A percentile compares a stretch with the other conserved stretches of the same genome.
Evolutionary conservation across 2,113 vertebrate species (phyloP).

Genomic region (Xyliphius kryptos): DNA sequence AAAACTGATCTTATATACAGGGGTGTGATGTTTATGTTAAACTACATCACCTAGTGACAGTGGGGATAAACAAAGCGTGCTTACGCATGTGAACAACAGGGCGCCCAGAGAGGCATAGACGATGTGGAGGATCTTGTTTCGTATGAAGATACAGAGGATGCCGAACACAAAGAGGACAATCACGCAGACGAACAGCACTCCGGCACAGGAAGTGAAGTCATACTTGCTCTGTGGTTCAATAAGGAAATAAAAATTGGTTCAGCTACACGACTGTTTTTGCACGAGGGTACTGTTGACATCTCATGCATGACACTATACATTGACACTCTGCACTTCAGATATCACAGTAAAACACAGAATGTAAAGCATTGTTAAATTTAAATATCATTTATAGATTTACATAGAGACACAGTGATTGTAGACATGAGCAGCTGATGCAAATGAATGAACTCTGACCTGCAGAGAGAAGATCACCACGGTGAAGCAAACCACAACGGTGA

Average conservation of each 20-base stretch:
- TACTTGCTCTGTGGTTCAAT: constrained; percentile 76
- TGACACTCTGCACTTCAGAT: too few species aligned
- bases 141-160: constrained; percentile 89
- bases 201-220: constrained; percentile 91
- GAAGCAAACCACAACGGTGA: constrained; percentile 87
- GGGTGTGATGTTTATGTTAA: too few species aligned
- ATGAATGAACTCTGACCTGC: constrained; percentile 79
- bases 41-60: too few species aligned
- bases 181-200: constrained; percentile 83
- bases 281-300: too few species aligned
- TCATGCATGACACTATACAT: not conserved
- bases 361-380: too few species aligned
- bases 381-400: too few species aligned
- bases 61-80: too few species aligned
- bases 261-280: too few species aligned
- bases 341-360: too few species aligned
- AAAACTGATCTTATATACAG: too few species aligned
- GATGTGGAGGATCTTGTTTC: constrained; percentile 80
- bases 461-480: constrained; percentile 90
- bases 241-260: not conserved
- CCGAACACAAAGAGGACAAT: constrained; percentile 84
- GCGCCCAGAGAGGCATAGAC: constrained; percentile 87
- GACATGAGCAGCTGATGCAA: too few species aligned
- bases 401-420: too few species aligned
- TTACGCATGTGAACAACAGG: constrained; percentile 91